phyloP scores from a whole-genome alignment of 2,113 vertebrate species.

The Coturnix japonica region DNA sequence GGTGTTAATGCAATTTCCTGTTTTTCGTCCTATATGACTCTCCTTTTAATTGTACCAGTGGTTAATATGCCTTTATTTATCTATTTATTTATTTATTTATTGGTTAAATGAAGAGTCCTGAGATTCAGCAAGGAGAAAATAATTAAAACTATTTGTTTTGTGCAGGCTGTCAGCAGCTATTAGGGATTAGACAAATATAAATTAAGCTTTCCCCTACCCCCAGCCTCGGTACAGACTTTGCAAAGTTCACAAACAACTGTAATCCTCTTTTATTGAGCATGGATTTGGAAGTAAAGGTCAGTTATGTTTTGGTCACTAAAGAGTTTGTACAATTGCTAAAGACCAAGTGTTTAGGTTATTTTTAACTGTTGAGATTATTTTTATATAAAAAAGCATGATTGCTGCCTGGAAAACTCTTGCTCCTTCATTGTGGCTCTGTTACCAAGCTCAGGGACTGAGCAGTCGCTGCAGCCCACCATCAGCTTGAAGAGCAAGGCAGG shows the following conservation, averaged over 20 bases:
- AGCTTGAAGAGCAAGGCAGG: neutral
- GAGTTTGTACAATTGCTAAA: slow-evolving; percentile 9
- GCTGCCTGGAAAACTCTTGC: neutral
- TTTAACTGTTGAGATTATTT: neutral
- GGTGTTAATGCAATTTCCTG: slow-evolving; percentile 4
- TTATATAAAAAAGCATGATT: neutral
- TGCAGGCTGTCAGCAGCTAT: slow-evolving; percentile 39
- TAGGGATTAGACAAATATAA: slow-evolving; percentile 50
- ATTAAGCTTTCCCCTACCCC: neutral
- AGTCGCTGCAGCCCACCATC: neutral
- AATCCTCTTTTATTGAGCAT: slow-evolving; percentile 44
- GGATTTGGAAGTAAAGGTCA: slow-evolving; percentile 52
- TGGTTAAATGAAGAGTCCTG: slow-evolving; percentile 4
- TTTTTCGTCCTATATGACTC: neutral
- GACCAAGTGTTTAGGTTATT: neutral
- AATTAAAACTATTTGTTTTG: slow-evolving; percentile 71
- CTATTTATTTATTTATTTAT: neutral
- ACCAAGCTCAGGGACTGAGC: neutral
- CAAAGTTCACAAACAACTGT: slow-evolving; percentile 34
- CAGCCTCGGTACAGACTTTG: slow-evolving; percentile 21
- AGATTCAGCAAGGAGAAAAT: slow-evolving; percentile 47
- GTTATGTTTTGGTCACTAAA: slow-evolving; percentile 2
- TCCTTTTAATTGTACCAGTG: slow-evolving; percentile 30
- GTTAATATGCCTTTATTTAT: slow-evolving; percentile 27
- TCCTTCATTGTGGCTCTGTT: neutral